phyloP scores from a whole-genome alignment of 2,113 vertebrate genomes.

The Dromas ardeola region DNA sequence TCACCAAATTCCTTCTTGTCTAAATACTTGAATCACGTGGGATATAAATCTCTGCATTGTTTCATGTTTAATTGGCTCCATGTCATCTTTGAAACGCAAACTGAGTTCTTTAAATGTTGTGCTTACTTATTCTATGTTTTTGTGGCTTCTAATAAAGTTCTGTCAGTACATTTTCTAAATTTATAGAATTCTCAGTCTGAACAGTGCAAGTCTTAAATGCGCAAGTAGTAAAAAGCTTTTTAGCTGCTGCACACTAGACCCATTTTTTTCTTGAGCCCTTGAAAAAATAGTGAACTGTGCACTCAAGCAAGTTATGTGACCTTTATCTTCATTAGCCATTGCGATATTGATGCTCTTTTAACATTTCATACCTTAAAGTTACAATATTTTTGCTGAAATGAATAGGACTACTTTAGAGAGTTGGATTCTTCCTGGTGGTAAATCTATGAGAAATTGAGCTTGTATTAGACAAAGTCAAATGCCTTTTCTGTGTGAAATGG shows the following conservation, averaged over 20 bases:
- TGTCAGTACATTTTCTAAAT: background rate
- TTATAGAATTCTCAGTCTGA: background rate
- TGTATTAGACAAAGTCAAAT: conserved; percentile 58
- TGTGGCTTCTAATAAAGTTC: background rate
- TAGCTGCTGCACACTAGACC: background rate
- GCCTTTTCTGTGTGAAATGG: conserved; percentile 44
- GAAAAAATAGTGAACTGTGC: background rate
- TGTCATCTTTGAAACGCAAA: background rate
- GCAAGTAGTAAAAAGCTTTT: background rate
- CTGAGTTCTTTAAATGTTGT: background rate
- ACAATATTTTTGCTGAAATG: background rate
- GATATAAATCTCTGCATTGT: background rate
- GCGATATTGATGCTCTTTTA: background rate
- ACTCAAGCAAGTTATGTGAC: background rate
- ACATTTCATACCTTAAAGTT: background rate
- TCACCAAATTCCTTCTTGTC: background rate
- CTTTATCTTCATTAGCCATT: background rate
- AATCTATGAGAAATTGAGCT: conserved; percentile 4
- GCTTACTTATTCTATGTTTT: background rate
- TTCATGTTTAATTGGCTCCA: background rate
- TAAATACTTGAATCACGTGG: background rate
- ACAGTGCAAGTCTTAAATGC: background rate
- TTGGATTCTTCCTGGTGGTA: conserved; percentile 1
- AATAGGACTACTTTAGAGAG: background rate
- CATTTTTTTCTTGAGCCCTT: background rate